phyloP scores from a whole-genome alignment of 2,113 vertebrate species.

The Nesogale talazaci region DNA sequence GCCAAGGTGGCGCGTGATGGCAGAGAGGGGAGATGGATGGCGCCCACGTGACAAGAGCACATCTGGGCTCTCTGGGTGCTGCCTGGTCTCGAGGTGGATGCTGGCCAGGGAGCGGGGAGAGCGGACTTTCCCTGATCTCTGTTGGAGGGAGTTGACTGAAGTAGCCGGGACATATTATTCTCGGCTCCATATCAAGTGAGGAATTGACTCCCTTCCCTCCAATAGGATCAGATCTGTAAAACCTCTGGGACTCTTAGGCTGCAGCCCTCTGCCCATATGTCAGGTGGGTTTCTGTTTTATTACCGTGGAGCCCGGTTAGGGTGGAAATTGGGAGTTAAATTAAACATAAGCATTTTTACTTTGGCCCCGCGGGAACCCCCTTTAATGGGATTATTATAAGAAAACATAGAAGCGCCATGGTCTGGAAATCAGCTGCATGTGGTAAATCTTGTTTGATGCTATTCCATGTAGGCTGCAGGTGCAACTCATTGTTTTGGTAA shows the following conservation, averaged over 20 bases:
- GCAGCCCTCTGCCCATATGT: constrained; percentile 63
- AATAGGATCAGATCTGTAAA: constrained; percentile 37
- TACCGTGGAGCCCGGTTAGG: constrained; percentile 39
- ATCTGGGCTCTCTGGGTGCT: neutral
- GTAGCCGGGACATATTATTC: constrained; percentile 24
- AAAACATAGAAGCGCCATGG: constrained; percentile 55
- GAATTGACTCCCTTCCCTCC: constrained; percentile 56
- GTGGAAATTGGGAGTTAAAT: constrained; percentile 48
- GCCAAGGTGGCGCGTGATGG: neutral
- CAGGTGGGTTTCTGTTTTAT: constrained; percentile 67
- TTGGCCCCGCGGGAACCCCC: constrained; percentile 50
- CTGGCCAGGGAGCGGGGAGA: neutral
- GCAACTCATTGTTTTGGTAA: constrained; percentile 47
- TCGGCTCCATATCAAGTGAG: constrained; percentile 41
- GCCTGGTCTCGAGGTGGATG: neutral
- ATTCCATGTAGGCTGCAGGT: constrained; percentile 61
- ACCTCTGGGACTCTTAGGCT: constrained; percentile 72
- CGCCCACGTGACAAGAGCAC: accelerated
- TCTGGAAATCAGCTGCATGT: constrained; percentile 30
- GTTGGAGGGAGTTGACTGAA: neutral
- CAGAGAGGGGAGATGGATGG: neutral
- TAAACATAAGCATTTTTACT: constrained; percentile 53
- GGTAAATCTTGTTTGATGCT: constrained; percentile 42
- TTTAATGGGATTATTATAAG: constrained; percentile 68
- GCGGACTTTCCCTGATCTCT: neutral